phyloP scores from a whole-genome alignment of 2,888 invertebrate genomes.

The Yponomeuta sedellus region DNA sequence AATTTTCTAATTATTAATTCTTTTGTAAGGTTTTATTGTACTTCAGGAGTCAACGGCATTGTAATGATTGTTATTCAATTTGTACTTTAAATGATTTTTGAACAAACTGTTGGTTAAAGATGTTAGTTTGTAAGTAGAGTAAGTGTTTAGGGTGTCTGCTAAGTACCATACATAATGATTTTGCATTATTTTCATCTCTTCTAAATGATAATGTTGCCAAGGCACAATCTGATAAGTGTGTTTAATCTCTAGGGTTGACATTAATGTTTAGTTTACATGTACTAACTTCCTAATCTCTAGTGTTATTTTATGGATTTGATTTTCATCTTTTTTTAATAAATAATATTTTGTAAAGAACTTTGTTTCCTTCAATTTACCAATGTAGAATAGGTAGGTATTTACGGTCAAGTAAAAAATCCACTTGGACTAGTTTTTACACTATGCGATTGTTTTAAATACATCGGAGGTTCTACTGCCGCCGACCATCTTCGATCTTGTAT shows the following conservation, averaged over 20 bases:
- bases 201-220: slow-evolving; percentile 28
- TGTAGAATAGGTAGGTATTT: too few relatives aligned
- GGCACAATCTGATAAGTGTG: slow-evolving; percentile 34
- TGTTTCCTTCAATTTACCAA: slow-evolving; percentile 13
- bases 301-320: slow-evolving; percentile 65
- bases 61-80: slow-evolving; percentile 6
- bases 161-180: slow-evolving; percentile 26
- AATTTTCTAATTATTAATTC: slow-evolving; percentile 8
- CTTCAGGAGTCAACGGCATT: slow-evolving; percentile 6
- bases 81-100: slow-evolving; percentile 36
- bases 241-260: slow-evolving; percentile 59
- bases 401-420: too few relatives aligned
- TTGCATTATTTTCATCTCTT: slow-evolving; percentile 22
- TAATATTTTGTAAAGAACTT: slow-evolving; percentile 43
- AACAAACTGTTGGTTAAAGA: slow-evolving; percentile 47
- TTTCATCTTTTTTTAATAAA: slow-evolving; percentile 70
- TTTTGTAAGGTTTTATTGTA: neutral
- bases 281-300: slow-evolving; percentile 62
- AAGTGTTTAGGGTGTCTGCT: slow-evolving; percentile 21
- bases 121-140: slow-evolving; percentile 9
- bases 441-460: too few relatives aligned
- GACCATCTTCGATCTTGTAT: too few relatives aligned
- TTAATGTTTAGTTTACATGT: slow-evolving; percentile 34
- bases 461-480: too few relatives aligned
- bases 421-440: too few relatives aligned